These are phyloP conservation scores for Drosophila paramelanica DNA, from an alignment of 2,888 invertebrate genomes.

Conservation along the genomic window DNA sequence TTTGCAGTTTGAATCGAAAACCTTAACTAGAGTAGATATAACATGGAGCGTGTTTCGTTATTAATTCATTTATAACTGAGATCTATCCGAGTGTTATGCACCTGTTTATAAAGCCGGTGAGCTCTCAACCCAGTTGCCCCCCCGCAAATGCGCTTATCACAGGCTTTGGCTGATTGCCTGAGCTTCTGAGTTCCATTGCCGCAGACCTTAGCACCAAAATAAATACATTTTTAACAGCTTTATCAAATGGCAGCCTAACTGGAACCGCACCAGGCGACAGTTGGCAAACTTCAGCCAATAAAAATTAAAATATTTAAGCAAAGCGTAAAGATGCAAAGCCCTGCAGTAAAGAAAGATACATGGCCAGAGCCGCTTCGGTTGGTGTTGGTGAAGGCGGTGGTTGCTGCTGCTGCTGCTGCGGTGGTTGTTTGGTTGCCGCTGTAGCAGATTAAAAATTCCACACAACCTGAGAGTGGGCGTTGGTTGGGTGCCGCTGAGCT, in stretches of 20 bases:
- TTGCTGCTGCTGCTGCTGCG: conserved; percentile 27
- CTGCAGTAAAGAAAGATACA: conserved; percentile 76
- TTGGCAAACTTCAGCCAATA: conserved; percentile 74
- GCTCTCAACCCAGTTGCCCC: conserved; percentile 2
- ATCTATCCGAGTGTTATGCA: background rate
- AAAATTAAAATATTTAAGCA: conserved; percentile 80
- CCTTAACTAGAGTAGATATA: background rate
- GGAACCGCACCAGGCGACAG: conserved; percentile 51
- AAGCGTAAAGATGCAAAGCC: conserved; percentile 78
- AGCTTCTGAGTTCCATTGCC: conserved; percentile 28
- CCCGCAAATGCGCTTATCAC: conserved; percentile 55
- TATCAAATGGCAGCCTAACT: conserved; percentile 63
- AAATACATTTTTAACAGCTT: conserved; percentile 75
- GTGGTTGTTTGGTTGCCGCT: conserved; percentile 61
- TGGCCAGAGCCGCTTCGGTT: conserved; percentile 29
- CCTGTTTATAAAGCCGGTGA: conserved; percentile 7
- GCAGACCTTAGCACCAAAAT: conserved; percentile 60
- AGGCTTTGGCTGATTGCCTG: conserved; percentile 51
- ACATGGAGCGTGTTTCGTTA: background rate
- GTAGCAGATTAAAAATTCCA: conserved; percentile 77
- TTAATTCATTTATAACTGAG: background rate
- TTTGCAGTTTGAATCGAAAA: background rate
- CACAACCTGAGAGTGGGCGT: conserved; percentile 64
- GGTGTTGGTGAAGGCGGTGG: conserved; percentile 18
- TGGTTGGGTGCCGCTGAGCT: background rate